These are phyloP conservation scores for Synanthedon tipuliformis DNA, from an alignment of 2,888 invertebrate species.

Conservation along the genomic window DNA sequence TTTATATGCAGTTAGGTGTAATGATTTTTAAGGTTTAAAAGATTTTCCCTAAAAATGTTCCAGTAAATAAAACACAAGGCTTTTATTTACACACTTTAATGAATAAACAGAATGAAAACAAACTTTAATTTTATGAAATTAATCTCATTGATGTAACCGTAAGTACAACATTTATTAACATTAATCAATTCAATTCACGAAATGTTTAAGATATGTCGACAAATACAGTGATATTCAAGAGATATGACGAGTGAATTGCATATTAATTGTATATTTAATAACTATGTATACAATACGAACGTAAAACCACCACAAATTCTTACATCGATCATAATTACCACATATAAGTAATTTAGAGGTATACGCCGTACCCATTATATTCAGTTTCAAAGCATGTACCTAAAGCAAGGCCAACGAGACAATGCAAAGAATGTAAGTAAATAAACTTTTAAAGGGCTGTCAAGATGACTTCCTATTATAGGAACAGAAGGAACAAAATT, in stretches of 20 bases:
- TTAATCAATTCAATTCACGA: conserved; percentile 61
- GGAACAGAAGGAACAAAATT: too few species aligned
- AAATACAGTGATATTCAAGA: conserved; percentile 60
- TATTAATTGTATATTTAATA: neutral
- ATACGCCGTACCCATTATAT: too few species aligned
- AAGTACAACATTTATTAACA: conserved; percentile 66
- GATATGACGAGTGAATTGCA: conserved; percentile 41
- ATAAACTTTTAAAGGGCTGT: too few species aligned
- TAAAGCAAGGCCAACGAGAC: too few species aligned
- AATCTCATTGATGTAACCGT: conserved; percentile 58
- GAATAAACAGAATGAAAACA: conserved; percentile 68
- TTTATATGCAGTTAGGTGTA: neutral
- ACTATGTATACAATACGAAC: neutral
- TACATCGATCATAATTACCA: neutral
- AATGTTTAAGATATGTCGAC: conserved; percentile 64
- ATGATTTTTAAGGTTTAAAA: neutral
- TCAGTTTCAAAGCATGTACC: too few species aligned
- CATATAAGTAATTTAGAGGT: neutral
- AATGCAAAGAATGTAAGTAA: too few species aligned
- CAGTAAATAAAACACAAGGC: neutral
- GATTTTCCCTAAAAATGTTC: neutral
- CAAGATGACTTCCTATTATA: too few species aligned
- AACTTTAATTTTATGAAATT: conserved; percentile 60
- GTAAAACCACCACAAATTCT: neutral
- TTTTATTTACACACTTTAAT: conserved; percentile 69